phyloP scores from a whole-genome alignment of 2,113 vertebrate genomes.

The Ciconia stormi region DNA sequence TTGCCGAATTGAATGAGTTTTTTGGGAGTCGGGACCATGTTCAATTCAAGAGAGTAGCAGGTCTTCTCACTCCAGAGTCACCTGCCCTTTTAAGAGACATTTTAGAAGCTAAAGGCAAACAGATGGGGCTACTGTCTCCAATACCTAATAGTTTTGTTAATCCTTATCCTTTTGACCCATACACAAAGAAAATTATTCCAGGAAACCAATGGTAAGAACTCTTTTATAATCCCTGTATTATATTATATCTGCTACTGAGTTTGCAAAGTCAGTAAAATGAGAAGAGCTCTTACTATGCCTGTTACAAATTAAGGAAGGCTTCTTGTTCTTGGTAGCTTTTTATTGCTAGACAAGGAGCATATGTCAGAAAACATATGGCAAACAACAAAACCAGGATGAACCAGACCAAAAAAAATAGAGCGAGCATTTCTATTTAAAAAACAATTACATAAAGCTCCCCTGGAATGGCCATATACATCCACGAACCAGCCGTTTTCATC shows the following conservation, averaged over 20 bases:
- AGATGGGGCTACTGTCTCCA: neutral
- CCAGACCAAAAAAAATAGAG: neutral
- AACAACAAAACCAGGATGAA: constrained; percentile 17
- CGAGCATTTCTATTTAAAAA: constrained; percentile 57
- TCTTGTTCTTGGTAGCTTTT: constrained; percentile 3
- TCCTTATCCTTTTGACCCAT: neutral
- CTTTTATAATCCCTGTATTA: constrained; percentile 16
- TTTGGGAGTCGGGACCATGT: neutral
- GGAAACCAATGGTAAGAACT: neutral
- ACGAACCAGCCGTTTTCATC: neutral
- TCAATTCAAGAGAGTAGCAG: neutral
- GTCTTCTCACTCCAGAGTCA: neutral
- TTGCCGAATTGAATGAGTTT: neutral
- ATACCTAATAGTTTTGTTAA: neutral
- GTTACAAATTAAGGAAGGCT: neutral
- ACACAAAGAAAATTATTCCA: constrained; percentile 19
- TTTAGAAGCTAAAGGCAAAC: neutral
- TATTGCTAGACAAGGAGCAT: constrained; percentile 1
- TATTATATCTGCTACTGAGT: neutral
- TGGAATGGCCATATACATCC: constrained; percentile 32
- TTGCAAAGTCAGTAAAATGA: neutral
- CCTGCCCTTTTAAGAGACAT: neutral
- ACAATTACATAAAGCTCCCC: constrained; percentile 46
- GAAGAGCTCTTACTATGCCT: neutral
- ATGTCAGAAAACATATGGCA: constrained; percentile 38